phyloP scores from a whole-genome alignment of 1,140 invertebrate genomes.

The Trigoniulus corallinus region DNA sequence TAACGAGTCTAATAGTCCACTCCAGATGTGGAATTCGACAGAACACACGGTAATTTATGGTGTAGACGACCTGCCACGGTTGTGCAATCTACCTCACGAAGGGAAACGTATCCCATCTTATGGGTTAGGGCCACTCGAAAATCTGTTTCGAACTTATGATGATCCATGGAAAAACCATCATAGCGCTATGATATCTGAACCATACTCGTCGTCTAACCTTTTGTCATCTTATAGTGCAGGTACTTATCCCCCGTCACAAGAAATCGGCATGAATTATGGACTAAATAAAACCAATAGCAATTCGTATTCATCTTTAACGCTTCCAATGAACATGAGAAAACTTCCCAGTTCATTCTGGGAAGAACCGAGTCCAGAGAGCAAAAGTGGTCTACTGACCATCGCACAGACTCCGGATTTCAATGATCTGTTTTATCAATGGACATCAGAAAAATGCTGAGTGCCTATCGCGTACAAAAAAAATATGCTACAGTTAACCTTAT shows the following conservation, averaged over 20 bases:
- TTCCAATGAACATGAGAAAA: neutral
- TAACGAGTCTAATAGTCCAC: neutral
- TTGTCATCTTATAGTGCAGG: neutral
- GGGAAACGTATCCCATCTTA: neutral
- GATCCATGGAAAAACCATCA: neutral
- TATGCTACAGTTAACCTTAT: too few species aligned
- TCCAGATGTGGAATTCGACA: neutral
- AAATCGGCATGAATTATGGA: neutral
- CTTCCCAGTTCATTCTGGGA: conserved; percentile 7
- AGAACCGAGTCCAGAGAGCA: neutral
- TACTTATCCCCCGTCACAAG: neutral
- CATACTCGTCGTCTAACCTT: neutral
- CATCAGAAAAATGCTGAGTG: too few species aligned
- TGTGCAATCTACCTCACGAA: neutral
- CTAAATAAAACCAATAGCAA: neutral
- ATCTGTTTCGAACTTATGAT: neutral
- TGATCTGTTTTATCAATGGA: conserved; percentile 8
- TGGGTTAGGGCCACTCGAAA: conserved; percentile 7
- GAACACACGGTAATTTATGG: neutral
- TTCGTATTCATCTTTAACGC: neutral
- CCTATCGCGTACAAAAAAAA: too few species aligned
- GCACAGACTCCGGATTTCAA: neutral
- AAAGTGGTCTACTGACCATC: neutral
- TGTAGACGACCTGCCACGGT: neutral
- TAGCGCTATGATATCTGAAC: neutral